Conservation (phyloP, 1,140 invertebrate genomes). For the Chironomus tepperi region DNA sequence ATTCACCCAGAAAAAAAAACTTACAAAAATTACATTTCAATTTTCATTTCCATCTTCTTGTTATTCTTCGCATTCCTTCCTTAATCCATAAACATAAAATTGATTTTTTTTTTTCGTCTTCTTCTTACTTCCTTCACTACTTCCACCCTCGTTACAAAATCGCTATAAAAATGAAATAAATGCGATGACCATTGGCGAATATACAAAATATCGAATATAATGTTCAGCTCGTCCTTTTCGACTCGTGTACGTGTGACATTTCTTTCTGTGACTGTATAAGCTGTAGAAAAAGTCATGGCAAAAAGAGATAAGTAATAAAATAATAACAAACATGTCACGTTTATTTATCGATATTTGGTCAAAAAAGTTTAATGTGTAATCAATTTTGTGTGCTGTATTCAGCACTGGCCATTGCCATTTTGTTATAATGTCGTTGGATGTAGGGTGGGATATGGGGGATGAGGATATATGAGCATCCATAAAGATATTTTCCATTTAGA, state of each 20-base stretch:
- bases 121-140: not conserved
- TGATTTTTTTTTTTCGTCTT: not conserved
- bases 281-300: not conserved
- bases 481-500: slow-evolving; percentile 21
- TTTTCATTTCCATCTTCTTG: too few species aligned
- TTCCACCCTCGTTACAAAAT: not conserved
- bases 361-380: slow-evolving; percentile 21
- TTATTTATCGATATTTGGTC: slow-evolving; percentile 12
- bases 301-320: slow-evolving; percentile 20
- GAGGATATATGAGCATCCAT: not conserved
- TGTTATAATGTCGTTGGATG: not conserved
- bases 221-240: not conserved
- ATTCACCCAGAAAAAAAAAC: too few species aligned
- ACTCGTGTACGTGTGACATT: not conserved
- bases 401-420: not conserved
- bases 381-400: slow-evolving; percentile 5
- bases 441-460: not conserved
- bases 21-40: too few species aligned
- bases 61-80: not conserved
- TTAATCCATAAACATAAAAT: slow-evolving; percentile 9
- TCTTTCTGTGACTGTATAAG: not conserved
- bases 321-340: slow-evolving; percentile 20
- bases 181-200: not conserved
- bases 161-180: not conserved
- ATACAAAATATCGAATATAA: not conserved